A percentile compares a stretch with the other conserved stretches of the same genome.
Evolutionary conservation across 2,888 invertebrate genomes (phyloP).

Genomic region (Chloroclystis v-ata): DNA sequence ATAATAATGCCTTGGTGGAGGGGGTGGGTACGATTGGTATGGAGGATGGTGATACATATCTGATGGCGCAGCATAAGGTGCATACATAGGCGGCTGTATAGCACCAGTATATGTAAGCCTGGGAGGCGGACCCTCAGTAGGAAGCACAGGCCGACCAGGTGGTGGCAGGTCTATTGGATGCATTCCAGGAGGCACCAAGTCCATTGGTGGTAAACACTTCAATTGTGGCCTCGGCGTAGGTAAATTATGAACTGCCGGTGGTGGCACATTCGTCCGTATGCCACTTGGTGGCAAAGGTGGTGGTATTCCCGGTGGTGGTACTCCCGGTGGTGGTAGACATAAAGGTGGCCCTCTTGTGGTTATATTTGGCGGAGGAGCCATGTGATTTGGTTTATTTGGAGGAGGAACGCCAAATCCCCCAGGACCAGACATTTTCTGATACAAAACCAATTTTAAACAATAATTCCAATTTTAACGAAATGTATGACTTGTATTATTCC

Average conservation of each 20-base stretch:
- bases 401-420: conserved; percentile 56
- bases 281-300: conserved; percentile 48
- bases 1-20: conserved; percentile 5
- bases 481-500: too few relatives aligned
- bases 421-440: conserved; percentile 50
- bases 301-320: neutral
- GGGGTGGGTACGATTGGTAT: conserved; percentile 2
- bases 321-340: conserved; percentile 1
- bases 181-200: conserved; percentile 34
- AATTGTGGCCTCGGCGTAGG: conserved; percentile 25
- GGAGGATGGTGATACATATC: conserved; percentile 3
- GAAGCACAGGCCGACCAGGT: neutral
- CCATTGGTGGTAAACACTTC: conserved; percentile 50
- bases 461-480: neutral
- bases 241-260: conserved; percentile 24
- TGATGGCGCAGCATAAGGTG: neutral
- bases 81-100: conserved; percentile 1
- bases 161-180: conserved; percentile 47
- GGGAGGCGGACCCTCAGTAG: conserved; percentile 25
- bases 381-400: conserved; percentile 36
- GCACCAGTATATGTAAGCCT: conserved; percentile 20
- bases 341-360: neutral
- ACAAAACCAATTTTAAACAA: neutral
- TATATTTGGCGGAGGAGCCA: conserved; percentile 10
- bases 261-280: conserved; percentile 40